Percentiles rank a stretch among this genome's conserved stretches.
phyloP scores from a whole-genome alignment of 2,113 vertebrate species.

The Proteles cristata region DNA sequence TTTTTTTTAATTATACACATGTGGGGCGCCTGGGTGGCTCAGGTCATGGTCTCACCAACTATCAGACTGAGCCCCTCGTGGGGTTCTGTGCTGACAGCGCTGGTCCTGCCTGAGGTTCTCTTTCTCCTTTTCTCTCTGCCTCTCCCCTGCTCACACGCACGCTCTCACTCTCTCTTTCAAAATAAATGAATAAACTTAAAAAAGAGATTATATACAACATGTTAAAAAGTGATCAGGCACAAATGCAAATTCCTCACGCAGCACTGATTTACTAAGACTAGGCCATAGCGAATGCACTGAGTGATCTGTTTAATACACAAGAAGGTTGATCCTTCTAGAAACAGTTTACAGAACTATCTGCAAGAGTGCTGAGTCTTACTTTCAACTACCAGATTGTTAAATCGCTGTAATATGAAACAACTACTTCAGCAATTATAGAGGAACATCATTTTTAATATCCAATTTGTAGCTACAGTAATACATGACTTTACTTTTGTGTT shows the following conservation, averaged over 20 bases:
- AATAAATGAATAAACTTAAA: too few species aligned
- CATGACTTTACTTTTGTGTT: slow-evolving; percentile 1
- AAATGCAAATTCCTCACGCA: neutral
- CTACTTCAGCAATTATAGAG: neutral
- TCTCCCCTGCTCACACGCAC: neutral
- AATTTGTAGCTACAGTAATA: neutral
- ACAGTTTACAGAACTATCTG: neutral
- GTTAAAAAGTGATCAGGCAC: neutral
- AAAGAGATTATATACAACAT: too few species aligned
- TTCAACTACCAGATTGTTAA: slow-evolving; percentile 7
- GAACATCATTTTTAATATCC: neutral
- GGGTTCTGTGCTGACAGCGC: too few species aligned
- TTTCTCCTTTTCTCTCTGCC: neutral
- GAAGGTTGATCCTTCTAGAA: slow-evolving; percentile 8
- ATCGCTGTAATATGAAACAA: neutral
- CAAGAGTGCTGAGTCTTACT: neutral
- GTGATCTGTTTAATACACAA: neutral
- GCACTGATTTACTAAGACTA: neutral
- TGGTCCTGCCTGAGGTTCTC: neutral
- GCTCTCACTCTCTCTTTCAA: neutral
- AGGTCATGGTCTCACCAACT: neutral
- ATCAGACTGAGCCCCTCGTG: neutral
- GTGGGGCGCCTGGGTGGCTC: neutral
- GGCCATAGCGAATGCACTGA: neutral
- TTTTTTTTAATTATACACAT: neutral